Percentiles rank a stretch among this genome's conserved stretches.
phyloP scores from a whole-genome alignment of 2,888 invertebrate genomes.

The Folsomia manolachei region DNA sequence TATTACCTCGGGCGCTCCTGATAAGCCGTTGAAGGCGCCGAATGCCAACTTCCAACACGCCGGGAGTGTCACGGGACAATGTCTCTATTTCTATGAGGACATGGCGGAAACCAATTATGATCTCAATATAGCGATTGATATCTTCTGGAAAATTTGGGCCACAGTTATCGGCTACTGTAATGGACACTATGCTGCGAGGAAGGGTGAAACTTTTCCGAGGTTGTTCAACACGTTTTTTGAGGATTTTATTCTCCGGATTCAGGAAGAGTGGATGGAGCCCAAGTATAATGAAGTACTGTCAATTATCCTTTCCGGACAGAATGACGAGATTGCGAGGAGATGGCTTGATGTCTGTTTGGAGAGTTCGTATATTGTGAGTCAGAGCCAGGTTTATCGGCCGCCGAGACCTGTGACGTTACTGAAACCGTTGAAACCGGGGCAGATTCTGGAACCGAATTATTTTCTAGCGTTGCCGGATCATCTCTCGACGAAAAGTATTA shows the following conservation, averaged over 20 bases:
- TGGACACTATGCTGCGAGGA: constrained; percentile 22
- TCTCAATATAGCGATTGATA: constrained; percentile 32
- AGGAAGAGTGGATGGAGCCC: constrained; percentile 24
- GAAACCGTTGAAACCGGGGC: neutral
- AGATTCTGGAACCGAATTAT: constrained; percentile 33
- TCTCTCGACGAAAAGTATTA: neutral
- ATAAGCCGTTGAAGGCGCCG: no score
- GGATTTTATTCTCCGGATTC: constrained; percentile 24
- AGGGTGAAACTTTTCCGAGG: constrained; percentile 33
- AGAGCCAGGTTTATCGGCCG: constrained; percentile 26
- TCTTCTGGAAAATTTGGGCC: constrained; percentile 36
- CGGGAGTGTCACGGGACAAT: neutral
- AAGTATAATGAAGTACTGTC: constrained; percentile 20
- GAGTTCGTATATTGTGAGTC: constrained; percentile 21
- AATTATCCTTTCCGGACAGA: constrained; percentile 23
- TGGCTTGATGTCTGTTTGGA: constrained; percentile 39
- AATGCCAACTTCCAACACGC: neutral
- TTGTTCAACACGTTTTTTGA: constrained; percentile 31
- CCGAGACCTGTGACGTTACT: constrained; percentile 27
- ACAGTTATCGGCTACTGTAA: constrained; percentile 36
- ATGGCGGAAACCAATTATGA: constrained; percentile 30
- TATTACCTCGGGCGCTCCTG: neutral
- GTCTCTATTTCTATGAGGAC: constrained; percentile 33
- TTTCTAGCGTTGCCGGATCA: constrained; percentile 26
- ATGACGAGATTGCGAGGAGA: constrained; percentile 5